Evolutionary conservation across 2,113 vertebrate species (phyloP), one percentile per base, ranked within the genome.

Genomic region (Romanogobio albipinnatus): DNA sequence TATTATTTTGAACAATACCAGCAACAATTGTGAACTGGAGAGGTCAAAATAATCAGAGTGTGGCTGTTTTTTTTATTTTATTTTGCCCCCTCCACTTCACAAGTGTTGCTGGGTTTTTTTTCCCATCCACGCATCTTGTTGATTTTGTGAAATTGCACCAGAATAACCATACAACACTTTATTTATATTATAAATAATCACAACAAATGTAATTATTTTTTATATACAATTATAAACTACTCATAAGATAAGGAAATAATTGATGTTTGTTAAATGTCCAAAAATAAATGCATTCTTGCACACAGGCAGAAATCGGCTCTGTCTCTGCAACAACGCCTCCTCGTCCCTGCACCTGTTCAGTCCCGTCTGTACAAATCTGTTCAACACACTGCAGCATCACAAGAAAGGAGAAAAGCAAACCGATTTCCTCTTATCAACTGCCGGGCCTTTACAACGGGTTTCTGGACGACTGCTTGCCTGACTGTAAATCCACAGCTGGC

Each of bases 401-500:
- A 68, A 36, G 61, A 81, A 66, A 76, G 15, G 13, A 68, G 39
- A 68, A 43, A 58, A 66, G 24, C 70, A 47, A 78, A 76, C 33
- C 36, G 81, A 81, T 86, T 86, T 85, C 58, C 76, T 85, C 86
- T 88, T 80, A 86, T 68, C 78, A 62, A 82, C 70, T 73, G 74
- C 15, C 47, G 24, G 77, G 75, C 19, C 47, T 83, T 87, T 78
- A 82, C 49, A 84, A 73, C 33, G 83, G 83, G 79, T 85, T 82
- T 79, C 70, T 74, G 74, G 86, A 84, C 83, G 68, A 83, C 85
- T 86, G 89, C 81, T 33, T 73, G 62, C 75, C 89, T 45, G 87
- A 81, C 87, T 88, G 90, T 91, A 88, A 90, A 89, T 76, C 86
- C 86, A 87, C 92, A 92, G 91, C 91, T 92, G 92, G 85, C 58